These are phyloP conservation scores for Synchiropus splendidus DNA, from an alignment of 2,113 vertebrate genomes.

Conservation along the genomic window DNA sequence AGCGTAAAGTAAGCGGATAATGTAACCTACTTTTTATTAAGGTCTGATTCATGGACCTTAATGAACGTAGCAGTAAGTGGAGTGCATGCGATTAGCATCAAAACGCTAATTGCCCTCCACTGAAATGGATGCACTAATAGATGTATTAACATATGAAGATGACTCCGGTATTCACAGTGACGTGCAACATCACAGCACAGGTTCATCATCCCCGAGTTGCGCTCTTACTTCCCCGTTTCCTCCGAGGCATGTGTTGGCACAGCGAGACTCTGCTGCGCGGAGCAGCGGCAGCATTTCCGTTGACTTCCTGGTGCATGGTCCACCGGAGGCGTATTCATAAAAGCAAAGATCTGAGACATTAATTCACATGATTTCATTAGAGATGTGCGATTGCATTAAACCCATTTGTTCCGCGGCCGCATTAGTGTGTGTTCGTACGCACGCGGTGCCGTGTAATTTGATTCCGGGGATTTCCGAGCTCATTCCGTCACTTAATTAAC, in stretches of 20 bases:
- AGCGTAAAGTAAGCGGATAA: no score
- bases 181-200: slow-evolving; percentile 53
- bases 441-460: slow-evolving; percentile 28
- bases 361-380: slow-evolving; percentile 63
- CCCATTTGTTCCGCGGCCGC: slow-evolving; percentile 20
- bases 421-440: background rate
- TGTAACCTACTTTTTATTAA: no score
- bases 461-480: slow-evolving; percentile 50
- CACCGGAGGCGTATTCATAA: slow-evolving; percentile 59
- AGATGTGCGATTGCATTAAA: slow-evolving; percentile 55
- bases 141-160: slow-evolving; percentile 40
- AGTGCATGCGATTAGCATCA: no score
- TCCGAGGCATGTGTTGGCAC: slow-evolving; percentile 56
- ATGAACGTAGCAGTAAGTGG: no score
- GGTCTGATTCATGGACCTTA: no score
- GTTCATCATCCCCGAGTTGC: slow-evolving; percentile 55
- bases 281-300: slow-evolving; percentile 52
- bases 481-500: slow-evolving; percentile 56
- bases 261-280: slow-evolving; percentile 49
- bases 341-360: slow-evolving; percentile 61
- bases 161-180: slow-evolving; percentile 13
- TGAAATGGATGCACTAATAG: slow-evolving; percentile 33
- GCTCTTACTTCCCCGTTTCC: slow-evolving; percentile 49
- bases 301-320: slow-evolving; percentile 51
- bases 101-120: no score